Evolutionary conservation across 2,797 vertebrate species (phyloP), one percentile per base, ranked within the genome.

Genomic region (Pogoniulus pusillus): DNA sequence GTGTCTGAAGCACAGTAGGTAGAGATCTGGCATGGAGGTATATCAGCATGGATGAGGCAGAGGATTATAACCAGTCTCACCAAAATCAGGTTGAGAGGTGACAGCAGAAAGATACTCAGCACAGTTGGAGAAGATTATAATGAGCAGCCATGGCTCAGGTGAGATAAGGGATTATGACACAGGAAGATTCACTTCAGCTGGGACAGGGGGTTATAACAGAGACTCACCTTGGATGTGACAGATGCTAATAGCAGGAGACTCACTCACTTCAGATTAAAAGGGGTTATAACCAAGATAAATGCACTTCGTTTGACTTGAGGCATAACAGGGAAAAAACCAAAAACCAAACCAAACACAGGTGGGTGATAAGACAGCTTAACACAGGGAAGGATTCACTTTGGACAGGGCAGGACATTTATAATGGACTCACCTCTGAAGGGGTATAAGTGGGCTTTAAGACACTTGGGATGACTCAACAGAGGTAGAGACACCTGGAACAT

Each of bases 111-210:
- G 90, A 89, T 85, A 91, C 79, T 89, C 76, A 72, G 93, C 91
- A 91, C 87, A 83, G 66, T 54, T 89, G 66, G 72, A 90, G 72
- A 69, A 95, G 58, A 85, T 78, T 78, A 87, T 89, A 95, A 96
- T 65, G 32, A 87, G 88, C 79, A 94, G 78, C 66, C 43, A 89
- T 90, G 90, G 78, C 69, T 90, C 63, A 78, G 70, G 89, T 78
- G 82, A 93, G 82, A 93, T 87, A 86, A 94, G 81, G 86, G 79
- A 94, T 96, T 96, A 91, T 90, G 92, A 95, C 94, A 95, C 79
- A 92, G 81, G 90, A 86, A 94, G 92, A 96, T 95, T 88, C 91
- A 94, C 92, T 92, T 91, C 83, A 92, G 45, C 77, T 91, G 83
- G 92, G 92, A 93, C 83, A 88, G 65, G 92, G 95, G 90, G 69